A percentile compares a stretch with the other conserved stretches of the same genome.
Conservation (phyloP, 2,113 vertebrate genomes). For the Heterotilapia buettikoferi region DNA sequence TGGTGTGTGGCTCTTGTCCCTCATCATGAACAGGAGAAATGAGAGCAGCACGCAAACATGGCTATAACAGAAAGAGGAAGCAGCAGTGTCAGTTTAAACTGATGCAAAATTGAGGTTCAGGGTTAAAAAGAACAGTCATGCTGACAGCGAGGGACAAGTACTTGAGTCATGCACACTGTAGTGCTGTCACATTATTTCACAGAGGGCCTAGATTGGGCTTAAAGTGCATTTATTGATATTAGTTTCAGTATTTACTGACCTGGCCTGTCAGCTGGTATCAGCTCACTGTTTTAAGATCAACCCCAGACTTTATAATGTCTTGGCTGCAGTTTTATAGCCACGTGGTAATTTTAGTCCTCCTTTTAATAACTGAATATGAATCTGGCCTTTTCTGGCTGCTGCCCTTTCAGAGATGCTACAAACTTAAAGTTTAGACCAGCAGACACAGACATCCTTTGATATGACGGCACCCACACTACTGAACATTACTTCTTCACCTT, state of each 20-base stretch:
- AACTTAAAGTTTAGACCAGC: not conserved
- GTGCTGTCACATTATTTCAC: not conserved
- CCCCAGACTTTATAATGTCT: not conserved
- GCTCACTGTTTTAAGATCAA: not conserved
- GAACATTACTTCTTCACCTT: not conserved
- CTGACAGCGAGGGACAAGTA: not conserved
- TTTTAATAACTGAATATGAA: not conserved
- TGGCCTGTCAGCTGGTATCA: not conserved
- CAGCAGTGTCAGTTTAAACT: not conserved
- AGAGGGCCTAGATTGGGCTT: not conserved
- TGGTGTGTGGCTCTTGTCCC: not conserved
- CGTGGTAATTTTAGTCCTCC: not conserved
- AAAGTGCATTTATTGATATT: not conserved
- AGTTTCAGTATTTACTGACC: not conserved
- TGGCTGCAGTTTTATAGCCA: not conserved
- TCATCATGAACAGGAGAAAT: not conserved
- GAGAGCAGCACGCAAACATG: not conserved
- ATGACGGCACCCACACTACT: not conserved
- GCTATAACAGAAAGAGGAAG: not conserved
- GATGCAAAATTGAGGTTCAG: not conserved
- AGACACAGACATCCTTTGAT: not conserved
- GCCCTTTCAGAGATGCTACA: not conserved
- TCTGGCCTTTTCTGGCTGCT: not conserved
- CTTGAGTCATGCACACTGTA: not conserved
- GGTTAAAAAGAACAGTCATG: not conserved